Evolutionary conservation across 2,797 vertebrate species (phyloP), one percentile per base, ranked within the genome.

Genomic region (Amphiprion clarkii): DNA sequence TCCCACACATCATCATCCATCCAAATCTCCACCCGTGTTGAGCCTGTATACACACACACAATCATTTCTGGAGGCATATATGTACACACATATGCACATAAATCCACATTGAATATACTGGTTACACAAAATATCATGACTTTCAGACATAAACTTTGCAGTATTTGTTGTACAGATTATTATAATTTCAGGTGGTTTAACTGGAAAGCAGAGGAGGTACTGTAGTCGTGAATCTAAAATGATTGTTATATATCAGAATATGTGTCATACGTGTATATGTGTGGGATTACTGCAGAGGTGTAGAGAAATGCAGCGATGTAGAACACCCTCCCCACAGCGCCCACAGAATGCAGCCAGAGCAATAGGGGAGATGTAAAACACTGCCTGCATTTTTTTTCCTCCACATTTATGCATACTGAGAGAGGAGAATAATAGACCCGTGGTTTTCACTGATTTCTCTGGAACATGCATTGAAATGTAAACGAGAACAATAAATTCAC

Each of bases 401-500:
- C 60, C 68, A 76, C 89, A 76, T 92, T 90, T 87, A 90, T 92
- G 86, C 74, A 91, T 84, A 86, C 84, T 79, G 39, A 82, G 86
- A 89, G 82, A 82, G 77, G 84, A 89, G 84, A 85, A 86, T 90
- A 89, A 83, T 84, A 77, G 81, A 64, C 66, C 83, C 21, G 36
- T 69, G 77, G 83, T 90, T 93, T 86, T 91, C 86, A 90, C 87
- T 52, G 78, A 91, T 90, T 92, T 90, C 84, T 77, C 87, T 91
- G 91, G 85, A 93, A 94, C 88, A 86, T 73, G 79, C 88, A 86
- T 77, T 79, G 87, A 94, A 94, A 94, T 94, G 78, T 87, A 93
- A 94, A 93, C 87, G 84, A 93, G 91, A 68, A 85, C 76, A 90
- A 94, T 95, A 95, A 94, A 95, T 94, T 89, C 67, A 86, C 54